These are phyloP conservation scores for Scopus umbretta DNA, from an alignment of 2,113 vertebrate species.

Conservation along the genomic window DNA sequence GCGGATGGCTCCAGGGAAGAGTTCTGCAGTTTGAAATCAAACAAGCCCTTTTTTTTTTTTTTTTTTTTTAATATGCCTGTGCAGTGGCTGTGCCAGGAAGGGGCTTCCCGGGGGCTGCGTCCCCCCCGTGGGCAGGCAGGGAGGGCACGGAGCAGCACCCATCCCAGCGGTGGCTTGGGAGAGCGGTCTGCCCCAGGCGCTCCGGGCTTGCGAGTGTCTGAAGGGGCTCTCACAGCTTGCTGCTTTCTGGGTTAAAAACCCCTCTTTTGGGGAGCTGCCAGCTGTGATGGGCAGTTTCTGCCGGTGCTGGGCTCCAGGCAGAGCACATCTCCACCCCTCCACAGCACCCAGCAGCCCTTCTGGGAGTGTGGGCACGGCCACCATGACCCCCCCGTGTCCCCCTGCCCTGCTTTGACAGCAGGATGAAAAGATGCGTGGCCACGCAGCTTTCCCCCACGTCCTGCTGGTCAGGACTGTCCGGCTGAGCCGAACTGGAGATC, in stretches of 20 bases:
- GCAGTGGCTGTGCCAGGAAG: neutral
- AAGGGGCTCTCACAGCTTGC: neutral
- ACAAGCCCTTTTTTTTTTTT: neutral
- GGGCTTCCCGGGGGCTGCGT: neutral
- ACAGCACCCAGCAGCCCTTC: neutral
- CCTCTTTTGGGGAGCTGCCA: neutral
- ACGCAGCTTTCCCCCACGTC: neutral
- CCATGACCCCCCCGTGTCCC: neutral
- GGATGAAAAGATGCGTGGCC: neutral
- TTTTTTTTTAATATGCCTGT: neutral
- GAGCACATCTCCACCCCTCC: neutral
- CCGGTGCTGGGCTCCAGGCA: neutral
- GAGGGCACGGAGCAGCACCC: neutral
- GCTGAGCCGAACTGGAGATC: neutral
- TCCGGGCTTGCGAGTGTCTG: neutral
- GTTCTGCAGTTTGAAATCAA: slow-evolving; percentile 50
- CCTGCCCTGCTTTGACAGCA: neutral
- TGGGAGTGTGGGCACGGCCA: too few species aligned
- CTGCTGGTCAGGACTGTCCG: neutral
- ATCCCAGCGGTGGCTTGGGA: accelerated
- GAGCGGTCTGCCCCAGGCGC: accelerated
- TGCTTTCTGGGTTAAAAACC: neutral
- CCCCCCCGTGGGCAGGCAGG: accelerated
- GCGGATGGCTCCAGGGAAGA: slow-evolving; percentile 53
- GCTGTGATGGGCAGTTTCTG: neutral